Evolutionary conservation across 2,797 vertebrate species (phyloP).

Genomic region (Cuculus canorus): DNA sequence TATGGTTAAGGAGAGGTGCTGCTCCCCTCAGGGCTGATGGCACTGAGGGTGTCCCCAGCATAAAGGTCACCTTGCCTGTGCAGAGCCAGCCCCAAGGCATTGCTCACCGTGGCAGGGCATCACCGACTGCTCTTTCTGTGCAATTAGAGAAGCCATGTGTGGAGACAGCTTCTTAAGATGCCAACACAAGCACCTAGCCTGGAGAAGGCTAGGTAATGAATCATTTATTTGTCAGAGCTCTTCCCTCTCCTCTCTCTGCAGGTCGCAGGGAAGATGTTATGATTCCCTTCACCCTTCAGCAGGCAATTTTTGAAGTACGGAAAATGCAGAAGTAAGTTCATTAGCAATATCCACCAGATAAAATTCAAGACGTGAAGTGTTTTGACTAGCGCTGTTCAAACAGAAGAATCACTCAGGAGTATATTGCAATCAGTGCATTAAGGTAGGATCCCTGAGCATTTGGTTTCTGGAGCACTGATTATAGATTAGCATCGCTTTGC

Average conservation of each 20-base stretch:
- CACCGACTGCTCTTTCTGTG: fast-evolving
- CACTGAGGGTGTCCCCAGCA: not conserved
- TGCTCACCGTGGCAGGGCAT: not conserved
- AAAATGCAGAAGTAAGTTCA: slow-evolving; percentile 4
- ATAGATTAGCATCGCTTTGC: slow-evolving; percentile 24
- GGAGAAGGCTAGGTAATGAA: not conserved
- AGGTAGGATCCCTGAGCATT: slow-evolving; percentile 18
- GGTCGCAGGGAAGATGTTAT: not conserved
- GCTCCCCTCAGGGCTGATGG: not conserved
- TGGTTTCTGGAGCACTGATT: slow-evolving; percentile 26
- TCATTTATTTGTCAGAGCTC: not conserved
- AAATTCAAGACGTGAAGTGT: slow-evolving; percentile 22
- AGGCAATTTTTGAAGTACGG: not conserved
- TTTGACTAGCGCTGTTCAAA: slow-evolving; percentile 28
- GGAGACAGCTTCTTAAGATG: not conserved
- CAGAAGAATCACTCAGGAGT: not conserved
- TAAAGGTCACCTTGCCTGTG: not conserved
- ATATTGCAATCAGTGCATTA: not conserved
- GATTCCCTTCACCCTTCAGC: not conserved
- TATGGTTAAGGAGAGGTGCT: not conserved
- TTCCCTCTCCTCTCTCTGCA: not conserved
- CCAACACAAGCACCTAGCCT: not conserved
- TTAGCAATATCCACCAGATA: not conserved
- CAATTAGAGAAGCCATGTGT: not conserved
- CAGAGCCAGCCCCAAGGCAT: not conserved